phyloP scores from a whole-genome alignment of 2,113 vertebrate genomes.

The Phyllopteryx taeniolatus region DNA sequence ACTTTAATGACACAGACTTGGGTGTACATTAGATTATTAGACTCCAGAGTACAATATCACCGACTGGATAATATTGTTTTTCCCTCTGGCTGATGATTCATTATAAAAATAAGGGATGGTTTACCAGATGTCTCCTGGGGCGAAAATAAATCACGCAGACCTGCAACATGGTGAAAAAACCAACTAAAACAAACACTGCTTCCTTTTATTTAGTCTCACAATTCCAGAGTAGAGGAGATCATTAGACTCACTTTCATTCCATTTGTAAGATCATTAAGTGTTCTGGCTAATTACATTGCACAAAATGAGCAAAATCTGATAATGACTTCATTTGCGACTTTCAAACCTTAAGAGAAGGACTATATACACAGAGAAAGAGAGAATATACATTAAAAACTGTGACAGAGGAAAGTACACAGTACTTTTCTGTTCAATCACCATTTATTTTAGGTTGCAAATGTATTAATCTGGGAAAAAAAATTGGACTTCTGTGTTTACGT shows the following conservation, averaged over 20 bases:
- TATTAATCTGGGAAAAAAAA: not conserved
- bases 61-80: conserved; percentile 76
- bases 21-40: conserved; percentile 74
- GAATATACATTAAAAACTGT: not conserved
- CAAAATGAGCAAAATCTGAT: conserved; percentile 71
- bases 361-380: conserved; percentile 17
- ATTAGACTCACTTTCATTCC: conserved; percentile 62
- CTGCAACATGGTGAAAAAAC: conserved; percentile 43
- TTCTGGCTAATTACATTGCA: conserved; percentile 71
- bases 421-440: conserved; percentile 12
- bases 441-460: conserved; percentile 17
- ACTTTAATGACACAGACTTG: conserved; percentile 68
- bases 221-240: conserved; percentile 21
- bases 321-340: conserved; percentile 73
- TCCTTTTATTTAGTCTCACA: conserved; percentile 66
- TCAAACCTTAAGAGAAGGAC: conserved; percentile 42
- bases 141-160: conserved; percentile 71
- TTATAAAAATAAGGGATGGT: conserved; percentile 76
- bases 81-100: conserved; percentile 73
- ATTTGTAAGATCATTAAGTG: conserved; percentile 70
- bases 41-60: conserved; percentile 73
- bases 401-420: conserved; percentile 10
- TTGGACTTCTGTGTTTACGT: not conserved
- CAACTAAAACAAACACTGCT: conserved; percentile 31
- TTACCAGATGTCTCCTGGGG: conserved; percentile 73